Percentiles rank a stretch among this genome's conserved stretches.
These are phyloP conservation scores for Nerophis lumbriciformis DNA, from an alignment of 2,113 vertebrate species.

Conservation along the genomic window DNA sequence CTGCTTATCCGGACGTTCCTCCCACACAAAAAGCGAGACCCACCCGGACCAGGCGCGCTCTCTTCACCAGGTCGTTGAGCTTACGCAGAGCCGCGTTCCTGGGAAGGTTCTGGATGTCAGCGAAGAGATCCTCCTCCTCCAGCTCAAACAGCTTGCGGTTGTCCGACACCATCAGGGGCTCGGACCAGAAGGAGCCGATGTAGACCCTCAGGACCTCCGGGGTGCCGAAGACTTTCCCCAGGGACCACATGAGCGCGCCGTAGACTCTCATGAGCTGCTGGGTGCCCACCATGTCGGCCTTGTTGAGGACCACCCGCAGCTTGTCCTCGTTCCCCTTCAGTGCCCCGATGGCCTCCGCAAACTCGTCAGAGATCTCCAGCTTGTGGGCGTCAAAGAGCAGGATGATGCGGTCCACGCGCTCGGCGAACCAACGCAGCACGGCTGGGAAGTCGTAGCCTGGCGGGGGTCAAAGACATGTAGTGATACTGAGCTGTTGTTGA, in stretches of 20 bases:
- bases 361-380: conserved; percentile 92
- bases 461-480: not conserved
- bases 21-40: conserved; percentile 29
- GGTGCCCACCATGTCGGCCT: conserved; percentile 90
- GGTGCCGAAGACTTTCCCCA: conserved; percentile 87
- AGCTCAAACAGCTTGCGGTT: conserved; percentile 86
- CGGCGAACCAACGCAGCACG: conserved; percentile 88
- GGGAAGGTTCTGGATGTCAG: conserved; percentile 88
- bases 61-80: conserved; percentile 89
- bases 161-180: conserved; percentile 82
- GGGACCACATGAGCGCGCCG: conserved; percentile 91
- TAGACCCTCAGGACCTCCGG: conserved; percentile 91
- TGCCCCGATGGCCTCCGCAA: conserved; percentile 85
- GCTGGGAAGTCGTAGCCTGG: conserved; percentile 89
- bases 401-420: conserved; percentile 89
- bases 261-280: conserved; percentile 95
- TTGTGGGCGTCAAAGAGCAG: conserved; percentile 93
- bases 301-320: conserved; percentile 92
- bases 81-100: conserved; percentile 85
- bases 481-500: too few relatives aligned
- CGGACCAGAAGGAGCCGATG: conserved; percentile 92
- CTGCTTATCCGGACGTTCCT: not conserved
- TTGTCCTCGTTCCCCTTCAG: conserved; percentile 91
- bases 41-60: conserved; percentile 85
- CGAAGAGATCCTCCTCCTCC: conserved; percentile 89